Evolutionary conservation across 2,113 vertebrate species (phyloP).

Genomic region (Podilymbus podiceps): DNA sequence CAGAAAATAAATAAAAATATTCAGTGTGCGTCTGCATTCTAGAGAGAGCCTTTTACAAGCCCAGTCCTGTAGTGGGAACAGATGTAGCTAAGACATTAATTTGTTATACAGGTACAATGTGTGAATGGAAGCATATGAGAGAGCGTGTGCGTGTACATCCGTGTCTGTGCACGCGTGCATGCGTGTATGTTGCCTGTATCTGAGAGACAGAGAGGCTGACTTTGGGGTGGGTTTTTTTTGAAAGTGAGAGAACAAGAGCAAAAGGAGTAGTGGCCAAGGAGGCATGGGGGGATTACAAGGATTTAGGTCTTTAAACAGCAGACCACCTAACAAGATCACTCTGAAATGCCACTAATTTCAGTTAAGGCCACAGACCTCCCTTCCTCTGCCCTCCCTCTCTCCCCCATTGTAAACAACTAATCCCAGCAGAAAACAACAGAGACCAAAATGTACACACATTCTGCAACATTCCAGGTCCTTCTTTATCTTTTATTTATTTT

Average conservation of each 20-base stretch:
- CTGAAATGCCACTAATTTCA: constrained; percentile 92
- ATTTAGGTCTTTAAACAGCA: constrained; percentile 81
- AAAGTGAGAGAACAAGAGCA: constrained; percentile 57
- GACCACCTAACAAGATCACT: constrained; percentile 90
- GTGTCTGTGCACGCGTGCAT: background rate
- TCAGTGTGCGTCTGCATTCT: constrained; percentile 14
- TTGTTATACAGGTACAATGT: constrained; percentile 72
- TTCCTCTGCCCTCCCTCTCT: constrained; percentile 74
- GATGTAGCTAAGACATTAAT: constrained; percentile 67
- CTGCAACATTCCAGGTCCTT: constrained; percentile 85
- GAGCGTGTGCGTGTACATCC: background rate
- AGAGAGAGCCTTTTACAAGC: constrained; percentile 74
- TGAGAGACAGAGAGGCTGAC: constrained; percentile 24
- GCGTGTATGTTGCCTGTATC: background rate
- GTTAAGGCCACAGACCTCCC: constrained; percentile 84
- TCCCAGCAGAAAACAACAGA: constrained; percentile 90
- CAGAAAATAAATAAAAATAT: constrained; percentile 64
- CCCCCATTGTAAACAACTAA: constrained; percentile 91
- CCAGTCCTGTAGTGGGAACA: constrained; percentile 72
- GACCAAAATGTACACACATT: constrained; percentile 85
- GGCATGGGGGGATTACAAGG: constrained; percentile 80
- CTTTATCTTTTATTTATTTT: constrained; percentile 90
- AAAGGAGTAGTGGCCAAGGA: constrained; percentile 73
- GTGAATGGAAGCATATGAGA: constrained; percentile 12
- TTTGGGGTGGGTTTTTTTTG: constrained; percentile 18